Evolutionary conservation across 2,888 invertebrate species (phyloP).

Genomic region (Metalampra italica): DNA sequence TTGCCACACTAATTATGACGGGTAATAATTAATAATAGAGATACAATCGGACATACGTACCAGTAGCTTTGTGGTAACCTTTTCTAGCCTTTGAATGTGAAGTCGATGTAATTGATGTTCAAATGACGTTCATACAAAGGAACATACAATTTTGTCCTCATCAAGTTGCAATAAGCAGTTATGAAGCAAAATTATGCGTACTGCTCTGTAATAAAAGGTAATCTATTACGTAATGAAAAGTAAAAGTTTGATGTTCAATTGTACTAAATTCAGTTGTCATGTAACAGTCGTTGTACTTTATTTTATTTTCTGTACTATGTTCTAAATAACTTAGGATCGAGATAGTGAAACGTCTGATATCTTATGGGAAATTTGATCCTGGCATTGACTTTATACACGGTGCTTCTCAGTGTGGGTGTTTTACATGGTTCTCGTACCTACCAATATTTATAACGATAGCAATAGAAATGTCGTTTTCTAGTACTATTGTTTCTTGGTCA

Average conservation of each 20-base stretch:
- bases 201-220: conserved; percentile 32
- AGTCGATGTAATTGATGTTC: conserved; percentile 35
- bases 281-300: background rate
- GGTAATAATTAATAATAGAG: conserved; percentile 47
- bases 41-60: conserved; percentile 21
- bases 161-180: conserved; percentile 33
- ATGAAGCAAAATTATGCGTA: conserved; percentile 33
- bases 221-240: conserved; percentile 38
- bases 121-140: conserved; percentile 42
- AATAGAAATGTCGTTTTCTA: conserved; percentile 20
- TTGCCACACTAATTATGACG: conserved; percentile 42
- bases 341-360: conserved; percentile 22
- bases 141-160: conserved; percentile 52
- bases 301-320: background rate
- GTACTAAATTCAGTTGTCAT: conserved; percentile 11
- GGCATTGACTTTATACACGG: conserved; percentile 13
- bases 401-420: conserved; percentile 17
- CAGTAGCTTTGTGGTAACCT: conserved; percentile 16
- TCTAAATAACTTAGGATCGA: conserved; percentile 7
- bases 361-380: conserved; percentile 35
- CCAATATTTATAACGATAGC: conserved; percentile 14
- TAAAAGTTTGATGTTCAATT: conserved; percentile 34
- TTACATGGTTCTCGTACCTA: conserved; percentile 11
- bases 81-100: conserved; percentile 29
- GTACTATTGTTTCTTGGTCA: background rate